Conservation (phyloP, 1,140 invertebrate species). For the Oedothorax gibbosus region DNA sequence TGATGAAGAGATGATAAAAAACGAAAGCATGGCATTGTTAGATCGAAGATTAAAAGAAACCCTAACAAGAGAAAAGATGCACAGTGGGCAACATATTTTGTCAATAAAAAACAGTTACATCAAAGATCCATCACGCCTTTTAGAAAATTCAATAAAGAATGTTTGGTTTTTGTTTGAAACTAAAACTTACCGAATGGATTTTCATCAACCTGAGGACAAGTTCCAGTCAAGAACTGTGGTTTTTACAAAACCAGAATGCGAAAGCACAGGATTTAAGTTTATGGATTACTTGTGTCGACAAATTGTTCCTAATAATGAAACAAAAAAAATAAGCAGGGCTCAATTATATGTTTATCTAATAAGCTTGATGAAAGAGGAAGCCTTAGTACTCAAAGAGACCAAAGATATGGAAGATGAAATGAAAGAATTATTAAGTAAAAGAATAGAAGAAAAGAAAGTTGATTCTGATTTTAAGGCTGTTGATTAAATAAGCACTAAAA, state of each 20-base stretch:
- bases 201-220: conserved; percentile 11
- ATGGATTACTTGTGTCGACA: conserved; percentile 16
- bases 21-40: conserved; percentile 27
- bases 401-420: conserved; percentile 8
- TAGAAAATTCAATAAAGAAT: conserved; percentile 21
- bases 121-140: neutral
- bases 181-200: conserved; percentile 25
- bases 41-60: neutral
- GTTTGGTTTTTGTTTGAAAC: conserved; percentile 35
- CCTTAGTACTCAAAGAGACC: neutral
- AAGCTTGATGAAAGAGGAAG: conserved; percentile 30
- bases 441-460: conserved; percentile 12
- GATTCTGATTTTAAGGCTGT: neutral
- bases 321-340: neutral
- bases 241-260: conserved; percentile 35
- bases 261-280: conserved; percentile 7
- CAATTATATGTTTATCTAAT: conserved; percentile 12
- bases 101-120: conserved; percentile 21
- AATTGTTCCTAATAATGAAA: conserved; percentile 4
- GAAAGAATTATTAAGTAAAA: conserved; percentile 4
- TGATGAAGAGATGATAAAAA: conserved; percentile 19
- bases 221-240: conserved; percentile 1
- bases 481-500: neutral
- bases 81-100: neutral
- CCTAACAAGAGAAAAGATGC: neutral